Evolutionary conservation across 2,113 vertebrate species (phyloP).

Genomic region (Labeo rohita): DNA sequence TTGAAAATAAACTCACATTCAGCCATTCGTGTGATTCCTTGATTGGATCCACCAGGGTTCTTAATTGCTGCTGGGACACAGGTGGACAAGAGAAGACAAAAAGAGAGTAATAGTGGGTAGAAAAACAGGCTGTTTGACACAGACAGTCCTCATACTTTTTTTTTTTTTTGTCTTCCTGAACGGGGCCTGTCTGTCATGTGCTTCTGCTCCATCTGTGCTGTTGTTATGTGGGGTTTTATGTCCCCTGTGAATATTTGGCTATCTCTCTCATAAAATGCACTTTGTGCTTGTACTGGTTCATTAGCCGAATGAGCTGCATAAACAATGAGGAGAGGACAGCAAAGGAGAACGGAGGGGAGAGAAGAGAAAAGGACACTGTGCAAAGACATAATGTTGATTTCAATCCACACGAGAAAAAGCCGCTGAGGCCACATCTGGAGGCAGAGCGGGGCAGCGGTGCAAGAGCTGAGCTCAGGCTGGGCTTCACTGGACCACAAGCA

Average conservation of each 20-base stretch:
- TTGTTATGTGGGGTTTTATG: constrained; percentile 27
- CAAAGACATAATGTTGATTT: constrained; percentile 75
- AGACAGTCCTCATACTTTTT: not conserved
- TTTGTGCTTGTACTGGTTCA: constrained; percentile 58
- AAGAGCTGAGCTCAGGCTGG: constrained; percentile 69
- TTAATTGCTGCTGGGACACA: constrained; percentile 18
- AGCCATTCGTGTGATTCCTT: constrained; percentile 37
- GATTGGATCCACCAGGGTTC: constrained; percentile 42
- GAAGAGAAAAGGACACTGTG: constrained; percentile 58
- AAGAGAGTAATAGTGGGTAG: not conserved
- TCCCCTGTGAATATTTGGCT: constrained; percentile 32
- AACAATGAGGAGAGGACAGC: constrained; percentile 38
- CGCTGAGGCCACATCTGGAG: constrained; percentile 78
- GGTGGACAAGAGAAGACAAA: constrained; percentile 19
- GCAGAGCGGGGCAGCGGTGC: constrained; percentile 69
- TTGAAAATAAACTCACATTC: constrained; percentile 19
- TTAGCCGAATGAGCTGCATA: constrained; percentile 51
- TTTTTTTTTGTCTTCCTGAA: not conserved
- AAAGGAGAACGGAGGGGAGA: constrained; percentile 36
- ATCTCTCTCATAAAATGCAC: constrained; percentile 57
- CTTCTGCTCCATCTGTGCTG: constrained; percentile 18
- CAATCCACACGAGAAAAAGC: constrained; percentile 61
- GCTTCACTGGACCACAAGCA: constrained; percentile 77
- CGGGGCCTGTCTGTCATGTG: constrained; percentile 13
- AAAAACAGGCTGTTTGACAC: not conserved